A percentile compares a stretch with the other conserved stretches of the same genome.
Evolutionary conservation across 2,888 invertebrate species (phyloP).

Genomic region (Temnothorax unifasciatus): DNA sequence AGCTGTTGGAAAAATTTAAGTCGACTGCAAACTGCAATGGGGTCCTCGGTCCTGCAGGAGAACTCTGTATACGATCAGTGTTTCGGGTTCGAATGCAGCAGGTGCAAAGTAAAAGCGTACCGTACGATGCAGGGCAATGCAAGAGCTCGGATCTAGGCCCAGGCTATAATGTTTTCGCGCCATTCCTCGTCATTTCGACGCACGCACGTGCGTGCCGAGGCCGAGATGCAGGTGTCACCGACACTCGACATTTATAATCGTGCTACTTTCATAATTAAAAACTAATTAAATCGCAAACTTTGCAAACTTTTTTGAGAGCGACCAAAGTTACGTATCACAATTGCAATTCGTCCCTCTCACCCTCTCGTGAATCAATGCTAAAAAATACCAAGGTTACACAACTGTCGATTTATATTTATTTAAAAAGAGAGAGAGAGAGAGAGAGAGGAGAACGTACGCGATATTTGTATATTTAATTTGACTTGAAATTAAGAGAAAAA

Average conservation of each 20-base stretch:
- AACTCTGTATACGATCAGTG: too few species aligned
- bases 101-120: slow-evolving; percentile 13
- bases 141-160: slow-evolving; percentile 4
- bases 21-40: too few species aligned
- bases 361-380: neutral
- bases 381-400: neutral
- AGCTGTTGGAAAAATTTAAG: too few species aligned
- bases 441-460: neutral
- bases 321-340: neutral
- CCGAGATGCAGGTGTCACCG: neutral
- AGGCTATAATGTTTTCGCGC: slow-evolving; percentile 45
- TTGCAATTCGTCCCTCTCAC: neutral
- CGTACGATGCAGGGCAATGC: neutral
- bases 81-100: neutral
- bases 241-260: neutral
- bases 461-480: too few species aligned
- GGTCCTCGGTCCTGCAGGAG: too few species aligned
- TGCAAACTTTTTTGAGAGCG: neutral
- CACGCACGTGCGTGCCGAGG: neutral
- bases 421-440: too few species aligned
- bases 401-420: neutral
- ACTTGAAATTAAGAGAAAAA: too few species aligned
- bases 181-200: neutral
- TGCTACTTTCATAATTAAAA: neutral
- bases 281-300: neutral